phyloP scores from a whole-genome alignment of 2,888 invertebrate genomes.

The Trissolcus japonicus region DNA sequence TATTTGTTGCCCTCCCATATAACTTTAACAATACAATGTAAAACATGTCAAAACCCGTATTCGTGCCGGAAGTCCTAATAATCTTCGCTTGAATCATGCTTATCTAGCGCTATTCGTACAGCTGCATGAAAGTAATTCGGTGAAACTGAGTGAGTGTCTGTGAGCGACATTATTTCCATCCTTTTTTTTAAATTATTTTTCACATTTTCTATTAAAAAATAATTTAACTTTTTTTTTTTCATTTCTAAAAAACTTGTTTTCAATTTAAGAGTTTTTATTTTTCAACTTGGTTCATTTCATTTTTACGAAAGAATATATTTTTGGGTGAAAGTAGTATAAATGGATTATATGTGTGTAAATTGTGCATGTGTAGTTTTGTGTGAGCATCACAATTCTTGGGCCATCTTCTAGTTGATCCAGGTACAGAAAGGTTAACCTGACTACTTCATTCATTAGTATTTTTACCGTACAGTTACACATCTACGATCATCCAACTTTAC shows the following conservation, averaged over 20 bases:
- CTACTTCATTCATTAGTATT: conserved; percentile 54
- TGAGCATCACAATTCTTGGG: conserved; percentile 52
- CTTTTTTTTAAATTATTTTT: neutral
- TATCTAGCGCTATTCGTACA: conserved; percentile 55
- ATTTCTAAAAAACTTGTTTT: neutral
- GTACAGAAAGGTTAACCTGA: conserved; percentile 62
- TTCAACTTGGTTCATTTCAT: neutral
- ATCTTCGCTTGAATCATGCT: conserved; percentile 63
- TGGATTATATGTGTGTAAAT: conserved; percentile 63
- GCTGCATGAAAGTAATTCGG: conserved; percentile 41
- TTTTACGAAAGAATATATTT: conserved; percentile 7
- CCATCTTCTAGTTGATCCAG: conserved; percentile 62
- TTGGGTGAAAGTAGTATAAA: conserved; percentile 56
- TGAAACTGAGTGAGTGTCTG: conserved; percentile 24
- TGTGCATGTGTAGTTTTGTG: conserved; percentile 45
- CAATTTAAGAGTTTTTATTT: neutral
- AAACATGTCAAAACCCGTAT: conserved; percentile 43
- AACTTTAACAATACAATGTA: conserved; percentile 48
- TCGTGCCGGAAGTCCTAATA: conserved; percentile 39
- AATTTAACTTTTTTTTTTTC: conserved; percentile 2
- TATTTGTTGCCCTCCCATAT: conserved; percentile 58
- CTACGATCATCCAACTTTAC: conserved; percentile 38
- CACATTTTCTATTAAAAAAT: neutral
- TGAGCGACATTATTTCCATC: neutral
- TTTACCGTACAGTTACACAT: conserved; percentile 50